These are phyloP conservation scores for Trichogramma pretiosum DNA, from an alignment of 1,140 invertebrate species.

Conservation along the genomic window DNA sequence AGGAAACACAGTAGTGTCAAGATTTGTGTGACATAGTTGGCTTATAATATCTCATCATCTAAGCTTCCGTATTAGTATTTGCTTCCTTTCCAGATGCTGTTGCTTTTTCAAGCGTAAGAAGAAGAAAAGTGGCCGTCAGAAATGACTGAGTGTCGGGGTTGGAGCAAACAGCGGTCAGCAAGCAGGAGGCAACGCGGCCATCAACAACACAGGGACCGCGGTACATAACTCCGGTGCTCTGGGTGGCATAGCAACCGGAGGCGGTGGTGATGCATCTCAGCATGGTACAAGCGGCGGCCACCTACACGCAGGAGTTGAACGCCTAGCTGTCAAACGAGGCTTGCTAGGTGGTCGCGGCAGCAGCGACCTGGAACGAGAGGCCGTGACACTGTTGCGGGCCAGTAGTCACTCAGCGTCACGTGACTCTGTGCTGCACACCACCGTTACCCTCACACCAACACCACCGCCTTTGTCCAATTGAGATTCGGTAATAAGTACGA, in stretches of 20 bases:
- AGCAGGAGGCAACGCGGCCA: too few relatives aligned
- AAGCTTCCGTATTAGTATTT: conserved; percentile 47
- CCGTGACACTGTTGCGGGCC: conserved; percentile 55
- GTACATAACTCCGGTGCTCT: too few relatives aligned
- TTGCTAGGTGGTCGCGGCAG: conserved; percentile 19
- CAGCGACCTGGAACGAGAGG: conserved; percentile 53
- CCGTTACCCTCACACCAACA: conserved; percentile 36
- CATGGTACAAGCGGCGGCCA: conserved; percentile 49
- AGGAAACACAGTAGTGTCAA: too few relatives aligned
- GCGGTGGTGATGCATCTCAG: conserved; percentile 19
- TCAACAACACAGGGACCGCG: too few relatives aligned
- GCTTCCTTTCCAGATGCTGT: conserved; percentile 76
- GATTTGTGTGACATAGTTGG: too few relatives aligned
- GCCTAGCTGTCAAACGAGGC: conserved; percentile 15
- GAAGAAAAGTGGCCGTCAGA: conserved; percentile 78
- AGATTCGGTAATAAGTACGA: background rate
- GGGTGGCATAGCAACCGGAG: conserved; percentile 6
- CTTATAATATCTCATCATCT: too few relatives aligned
- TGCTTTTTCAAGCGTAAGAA: conserved; percentile 95
- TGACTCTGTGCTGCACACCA: conserved; percentile 52
- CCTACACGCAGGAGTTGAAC: conserved; percentile 2
- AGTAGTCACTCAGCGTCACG: conserved; percentile 60
- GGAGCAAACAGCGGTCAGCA: conserved; percentile 36
- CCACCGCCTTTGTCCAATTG: conserved; percentile 36
- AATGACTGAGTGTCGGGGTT: conserved; percentile 57